Conservation (phyloP, 2,888 invertebrate species). For the Microplitis deprimator region DNA sequence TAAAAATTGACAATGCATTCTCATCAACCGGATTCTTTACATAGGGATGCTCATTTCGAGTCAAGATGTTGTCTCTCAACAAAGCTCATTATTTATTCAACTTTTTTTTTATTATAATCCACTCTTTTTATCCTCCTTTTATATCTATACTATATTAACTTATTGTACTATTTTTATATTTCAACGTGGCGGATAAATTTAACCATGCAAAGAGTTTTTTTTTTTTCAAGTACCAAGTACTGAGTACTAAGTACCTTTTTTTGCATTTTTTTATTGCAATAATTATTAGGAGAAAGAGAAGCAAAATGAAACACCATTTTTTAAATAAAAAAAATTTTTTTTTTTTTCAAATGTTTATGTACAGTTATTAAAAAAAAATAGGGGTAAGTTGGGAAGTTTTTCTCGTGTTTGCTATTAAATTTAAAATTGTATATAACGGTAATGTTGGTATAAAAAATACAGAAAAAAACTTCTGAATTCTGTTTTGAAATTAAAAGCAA, state of each 20-base stretch:
- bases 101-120: background rate
- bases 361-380: no score
- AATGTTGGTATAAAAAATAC: no score
- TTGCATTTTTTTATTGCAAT: background rate
- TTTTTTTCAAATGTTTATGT: no score
- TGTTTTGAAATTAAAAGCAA: no score
- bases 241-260: background rate
- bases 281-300: background rate
- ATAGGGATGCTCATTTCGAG: constrained; percentile 28
- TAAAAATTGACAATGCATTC: constrained; percentile 35
- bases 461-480: no score
- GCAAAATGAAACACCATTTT: background rate
- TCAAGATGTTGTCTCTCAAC: background rate
- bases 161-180: background rate
- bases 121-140: background rate
- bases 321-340: no score
- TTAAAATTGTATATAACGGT: no score
- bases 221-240: background rate
- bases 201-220: background rate
- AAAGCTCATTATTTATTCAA: background rate
- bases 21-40: constrained; percentile 30
- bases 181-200: background rate
- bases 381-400: no score
- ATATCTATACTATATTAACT: background rate
- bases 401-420: no score